Base-by-base conservation (phyloP, 2,797 vertebrate species). In the Sus cebifrons region DNA sequence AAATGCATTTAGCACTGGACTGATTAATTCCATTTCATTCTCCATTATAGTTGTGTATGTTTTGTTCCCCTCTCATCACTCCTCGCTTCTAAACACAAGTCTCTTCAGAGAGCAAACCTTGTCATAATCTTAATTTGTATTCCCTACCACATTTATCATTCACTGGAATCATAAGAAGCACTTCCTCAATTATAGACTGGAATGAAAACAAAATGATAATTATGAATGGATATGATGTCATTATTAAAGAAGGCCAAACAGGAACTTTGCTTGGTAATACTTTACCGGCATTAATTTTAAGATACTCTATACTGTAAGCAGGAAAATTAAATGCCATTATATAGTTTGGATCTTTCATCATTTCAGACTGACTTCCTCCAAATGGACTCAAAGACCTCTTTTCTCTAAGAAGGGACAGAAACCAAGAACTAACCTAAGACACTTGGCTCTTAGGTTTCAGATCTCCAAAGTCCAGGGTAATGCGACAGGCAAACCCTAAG, bases 151-250 rank as follows among this genome's bases (percentile, higher is more conserved):
- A 91, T 94, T 86, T 96, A 84, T 73, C 67, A 95, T 67, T 29
- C 49, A 54, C 32, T 75, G 58, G 64, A 78, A 96, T 92, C 36
- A 91, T 32, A 86, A 56, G 68, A 86, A 83, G 95, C 62, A 65
- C 17, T 97, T 88, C 85, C n/a, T 91, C 13, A 75, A n/a, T 86
- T 88, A 91, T 52, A 92, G 78, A 79, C 36, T 75, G 14, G 49
- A 94, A 96, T 84, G 17, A 74, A 96, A 97, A 93, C 70, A 92
- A 96, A 96, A 94, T 91, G 49, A 64, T 93, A 88, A 93, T 92
- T 86, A 95, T 97, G 91, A 96, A 78, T 67, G 23, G 62, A 58
- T 93, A 86, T 60, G 32, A 89, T 10, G 13, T 7, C 94, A 62
- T 44, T 86, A 67, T 71, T 89, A 73, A 81, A 73, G 89, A 94